A percentile compares a stretch with the other conserved stretches of the same genome.
These are phyloP conservation scores for Callospermophilus lateralis DNA, from an alignment of 2,113 vertebrate species.

Conservation along the genomic window DNA sequence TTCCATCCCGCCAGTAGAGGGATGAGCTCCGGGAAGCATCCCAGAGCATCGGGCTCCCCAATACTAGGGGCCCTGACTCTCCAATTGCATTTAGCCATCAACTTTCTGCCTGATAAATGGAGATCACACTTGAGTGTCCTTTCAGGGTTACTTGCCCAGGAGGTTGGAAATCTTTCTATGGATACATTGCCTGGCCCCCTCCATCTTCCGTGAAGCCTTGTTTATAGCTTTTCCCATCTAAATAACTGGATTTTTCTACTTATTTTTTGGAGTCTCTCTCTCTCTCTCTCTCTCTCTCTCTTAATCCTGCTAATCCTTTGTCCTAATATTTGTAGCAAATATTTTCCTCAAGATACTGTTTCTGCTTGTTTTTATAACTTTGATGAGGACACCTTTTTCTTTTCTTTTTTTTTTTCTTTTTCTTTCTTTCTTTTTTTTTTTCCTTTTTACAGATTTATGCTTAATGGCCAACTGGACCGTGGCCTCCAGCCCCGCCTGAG, in stretches of 20 bases:
- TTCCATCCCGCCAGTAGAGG: background rate
- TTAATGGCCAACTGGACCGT: background rate
- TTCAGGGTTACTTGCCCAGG: background rate
- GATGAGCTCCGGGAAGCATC: accelerated
- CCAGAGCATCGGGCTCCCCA: too few relatives aligned
- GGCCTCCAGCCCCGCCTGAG: too few relatives aligned
- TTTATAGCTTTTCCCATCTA: background rate
- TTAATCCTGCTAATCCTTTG: background rate
- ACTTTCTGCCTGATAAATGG: background rate
- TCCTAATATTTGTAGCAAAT: background rate
- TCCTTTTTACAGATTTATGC: background rate
- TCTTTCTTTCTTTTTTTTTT: too few relatives aligned
- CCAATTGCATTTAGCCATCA: background rate
- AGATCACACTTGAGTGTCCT: background rate
- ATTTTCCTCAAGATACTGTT: background rate
- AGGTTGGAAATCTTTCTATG: background rate
- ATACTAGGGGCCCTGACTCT: background rate
- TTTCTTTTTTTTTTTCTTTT: too few relatives aligned
- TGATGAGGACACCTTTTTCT: background rate
- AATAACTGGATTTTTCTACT: background rate
- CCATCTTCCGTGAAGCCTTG: background rate
- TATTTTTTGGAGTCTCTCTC: background rate
- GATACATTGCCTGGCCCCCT: background rate
- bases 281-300: too few relatives aligned
- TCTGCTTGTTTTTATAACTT: background rate